A percentile compares a stretch with the other conserved stretches of the same genome.
Conservation (phyloP, 2,113 vertebrate species). For the Picathartes gymnocephalus region DNA sequence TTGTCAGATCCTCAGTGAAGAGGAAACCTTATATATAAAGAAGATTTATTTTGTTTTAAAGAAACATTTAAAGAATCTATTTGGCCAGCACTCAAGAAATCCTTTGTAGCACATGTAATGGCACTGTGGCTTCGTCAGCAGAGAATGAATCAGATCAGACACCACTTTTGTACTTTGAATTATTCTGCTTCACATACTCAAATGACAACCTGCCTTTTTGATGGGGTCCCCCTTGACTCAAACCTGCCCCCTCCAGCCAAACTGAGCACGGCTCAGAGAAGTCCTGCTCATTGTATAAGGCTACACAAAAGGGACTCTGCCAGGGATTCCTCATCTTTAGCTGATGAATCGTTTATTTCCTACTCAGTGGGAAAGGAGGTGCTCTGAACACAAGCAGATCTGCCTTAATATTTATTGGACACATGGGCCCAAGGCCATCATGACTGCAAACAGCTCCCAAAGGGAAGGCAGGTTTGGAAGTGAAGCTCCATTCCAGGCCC, state of each 20-base stretch:
- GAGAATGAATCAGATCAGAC: background rate
- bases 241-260: background rate
- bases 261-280: background rate
- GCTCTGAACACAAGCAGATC: background rate
- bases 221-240: background rate
- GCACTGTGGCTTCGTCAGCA: background rate
- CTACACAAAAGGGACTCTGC: background rate
- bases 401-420: background rate
- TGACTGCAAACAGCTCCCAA: background rate
- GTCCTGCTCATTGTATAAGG: background rate
- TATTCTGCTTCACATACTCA: background rate
- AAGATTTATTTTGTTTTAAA: background rate
- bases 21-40: background rate
- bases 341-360: background rate
- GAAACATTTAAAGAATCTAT: background rate
- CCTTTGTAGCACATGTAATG: background rate
- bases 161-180: background rate
- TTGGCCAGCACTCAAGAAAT: background rate
- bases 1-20: background rate
- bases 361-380: background rate
- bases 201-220: background rate
- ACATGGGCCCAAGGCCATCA: background rate
- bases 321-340: background rate
- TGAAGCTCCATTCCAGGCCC: background rate
- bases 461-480: background rate